Percentiles rank a stretch among this genome's conserved stretches.
Conservation (phyloP, 2,888 invertebrate genomes). For the Hecatera dysodea region DNA sequence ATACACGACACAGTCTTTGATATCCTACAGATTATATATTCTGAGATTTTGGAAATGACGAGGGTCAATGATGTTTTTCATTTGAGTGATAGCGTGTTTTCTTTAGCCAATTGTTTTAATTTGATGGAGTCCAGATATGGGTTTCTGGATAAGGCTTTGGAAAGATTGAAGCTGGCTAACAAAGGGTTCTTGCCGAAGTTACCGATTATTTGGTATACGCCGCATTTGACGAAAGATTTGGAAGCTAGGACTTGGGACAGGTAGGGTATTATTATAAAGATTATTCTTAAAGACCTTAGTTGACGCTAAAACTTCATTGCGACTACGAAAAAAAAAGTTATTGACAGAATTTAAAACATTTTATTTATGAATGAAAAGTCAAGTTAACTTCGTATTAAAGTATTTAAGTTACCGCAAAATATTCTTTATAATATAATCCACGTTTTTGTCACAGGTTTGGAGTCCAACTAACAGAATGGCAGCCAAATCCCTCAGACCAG, state of each 20-base stretch:
- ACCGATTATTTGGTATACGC: slow-evolving; percentile 93
- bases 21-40: slow-evolving; percentile 93
- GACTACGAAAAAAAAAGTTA: neutral
- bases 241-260: slow-evolving; percentile 86
- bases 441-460: slow-evolving; percentile 80
- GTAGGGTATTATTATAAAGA: slow-evolving; percentile 70
- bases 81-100: slow-evolving; percentile 94
- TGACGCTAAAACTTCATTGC: neutral
- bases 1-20: slow-evolving; percentile 93
- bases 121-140: slow-evolving; percentile 93
- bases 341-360: too few species aligned
- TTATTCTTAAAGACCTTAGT: neutral
- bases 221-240: slow-evolving; percentile 89
- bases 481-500: slow-evolving; percentile 92
- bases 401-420: neutral
- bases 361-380: too few species aligned
- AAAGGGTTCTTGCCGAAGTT: slow-evolving; percentile 89
- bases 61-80: slow-evolving; percentile 94
- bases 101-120: slow-evolving; percentile 92
- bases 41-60: slow-evolving; percentile 93
- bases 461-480: slow-evolving; percentile 94
- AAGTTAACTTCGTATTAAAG: too few species aligned
- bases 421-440: too few species aligned
- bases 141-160: slow-evolving; percentile 92
- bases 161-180: slow-evolving; percentile 91